Evolutionary conservation across 2,888 invertebrate species (phyloP).

Genomic region (Cryptophagus acutangulus): DNA sequence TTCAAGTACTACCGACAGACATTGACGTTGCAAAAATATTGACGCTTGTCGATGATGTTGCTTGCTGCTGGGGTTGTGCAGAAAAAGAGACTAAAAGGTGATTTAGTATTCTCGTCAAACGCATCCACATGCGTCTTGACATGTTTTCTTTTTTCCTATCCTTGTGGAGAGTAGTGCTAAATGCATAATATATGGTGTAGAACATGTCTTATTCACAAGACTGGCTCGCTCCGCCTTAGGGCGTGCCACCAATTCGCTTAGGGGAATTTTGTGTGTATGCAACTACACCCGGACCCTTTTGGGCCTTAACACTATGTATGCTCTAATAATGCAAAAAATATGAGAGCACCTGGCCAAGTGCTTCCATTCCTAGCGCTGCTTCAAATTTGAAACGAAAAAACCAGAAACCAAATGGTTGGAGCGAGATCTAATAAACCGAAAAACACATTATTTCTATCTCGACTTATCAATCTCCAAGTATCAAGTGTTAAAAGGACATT

Average conservation of each 20-base stretch:
- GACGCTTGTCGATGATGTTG: too few species aligned
- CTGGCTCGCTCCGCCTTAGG: constrained; percentile 38
- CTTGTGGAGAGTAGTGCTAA: constrained; percentile 27
- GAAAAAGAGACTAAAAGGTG: too few species aligned
- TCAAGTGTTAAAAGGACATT: constrained; percentile 36
- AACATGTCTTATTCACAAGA: constrained; percentile 43
- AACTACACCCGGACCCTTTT: constrained; percentile 13
- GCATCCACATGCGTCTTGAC: constrained; percentile 4
- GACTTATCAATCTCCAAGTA: constrained; percentile 12
- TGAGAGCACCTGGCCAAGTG: too few species aligned
- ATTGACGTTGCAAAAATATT: too few species aligned
- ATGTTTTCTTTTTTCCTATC: constrained; percentile 18
- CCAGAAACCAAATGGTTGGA: not conserved
- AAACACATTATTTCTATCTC: constrained; percentile 6
- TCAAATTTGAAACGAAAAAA: not conserved
- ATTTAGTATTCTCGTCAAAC: constrained; percentile 12
- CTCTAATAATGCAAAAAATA: too few species aligned
- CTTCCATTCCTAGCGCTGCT: too few species aligned
- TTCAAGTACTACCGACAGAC: too few species aligned
- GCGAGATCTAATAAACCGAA: not conserved
- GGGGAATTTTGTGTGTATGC: constrained; percentile 14
- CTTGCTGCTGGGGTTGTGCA: too few species aligned
- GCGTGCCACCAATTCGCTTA: constrained; percentile 40
- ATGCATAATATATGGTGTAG: constrained; percentile 43
- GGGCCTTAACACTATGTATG: too few species aligned